A percentile compares a stretch with the other conserved stretches of the same genome.
These are phyloP conservation scores for Rhagium mordax DNA, from an alignment of 2,888 invertebrate genomes.

Conservation along the genomic window DNA sequence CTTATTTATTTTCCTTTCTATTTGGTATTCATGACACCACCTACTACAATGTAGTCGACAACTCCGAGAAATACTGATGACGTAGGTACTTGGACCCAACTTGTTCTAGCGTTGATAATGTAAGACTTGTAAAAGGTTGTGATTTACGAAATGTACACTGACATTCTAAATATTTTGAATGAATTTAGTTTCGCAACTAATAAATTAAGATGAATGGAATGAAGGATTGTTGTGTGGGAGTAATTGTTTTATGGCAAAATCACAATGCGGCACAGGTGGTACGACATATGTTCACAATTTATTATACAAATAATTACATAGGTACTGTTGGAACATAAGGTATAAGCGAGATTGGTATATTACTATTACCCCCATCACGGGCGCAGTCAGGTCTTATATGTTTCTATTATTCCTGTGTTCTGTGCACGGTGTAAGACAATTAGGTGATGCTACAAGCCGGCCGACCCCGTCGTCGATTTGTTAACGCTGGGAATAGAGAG, in stretches of 20 bases:
- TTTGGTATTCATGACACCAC: conserved; percentile 40
- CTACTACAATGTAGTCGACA: conserved; percentile 27
- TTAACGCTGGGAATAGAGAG: too few relatives aligned
- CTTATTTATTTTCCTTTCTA: conserved; percentile 42
- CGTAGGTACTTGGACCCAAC: neutral
- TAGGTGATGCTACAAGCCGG: too few relatives aligned
- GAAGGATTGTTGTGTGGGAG: neutral
- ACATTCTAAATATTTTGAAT: conserved; percentile 17
- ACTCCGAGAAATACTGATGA: conserved; percentile 21
- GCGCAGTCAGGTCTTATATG: too few relatives aligned
- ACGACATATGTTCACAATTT: neutral
- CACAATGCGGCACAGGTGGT: too few relatives aligned
- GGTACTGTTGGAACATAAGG: too few relatives aligned
- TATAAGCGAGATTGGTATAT: too few relatives aligned
- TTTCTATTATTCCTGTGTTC: too few relatives aligned
- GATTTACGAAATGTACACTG: conserved; percentile 13
- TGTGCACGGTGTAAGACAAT: too few relatives aligned
- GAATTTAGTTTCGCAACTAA: conserved; percentile 9
- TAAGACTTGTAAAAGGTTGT: neutral
- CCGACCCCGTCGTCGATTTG: too few relatives aligned
- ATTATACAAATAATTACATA: too few relatives aligned
- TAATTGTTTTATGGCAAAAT: neutral
- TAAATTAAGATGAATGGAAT: conserved; percentile 12
- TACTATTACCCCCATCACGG: too few relatives aligned
- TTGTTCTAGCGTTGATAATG: neutral